Evolutionary conservation across 2,797 vertebrate genomes (phyloP).

Genomic region (Catamblyrhynchus diadema): DNA sequence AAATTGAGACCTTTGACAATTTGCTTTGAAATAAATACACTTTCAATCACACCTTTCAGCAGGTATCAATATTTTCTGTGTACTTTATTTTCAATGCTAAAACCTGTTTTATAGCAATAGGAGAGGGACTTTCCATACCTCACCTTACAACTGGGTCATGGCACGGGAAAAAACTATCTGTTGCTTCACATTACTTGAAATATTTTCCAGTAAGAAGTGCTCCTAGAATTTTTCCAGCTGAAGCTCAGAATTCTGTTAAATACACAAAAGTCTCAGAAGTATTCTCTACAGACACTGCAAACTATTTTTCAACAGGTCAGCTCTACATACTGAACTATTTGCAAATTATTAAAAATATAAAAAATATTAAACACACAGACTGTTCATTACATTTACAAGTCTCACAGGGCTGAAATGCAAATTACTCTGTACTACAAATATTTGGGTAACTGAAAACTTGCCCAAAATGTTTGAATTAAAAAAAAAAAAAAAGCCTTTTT

Average conservation of each 20-base stretch:
- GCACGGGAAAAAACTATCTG: background rate
- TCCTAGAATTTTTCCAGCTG: conserved; percentile 12
- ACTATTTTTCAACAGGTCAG: conserved; percentile 28
- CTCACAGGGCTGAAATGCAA: conserved; percentile 55
- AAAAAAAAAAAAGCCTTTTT: background rate
- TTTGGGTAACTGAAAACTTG: conserved; percentile 39
- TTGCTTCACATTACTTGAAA: conserved; percentile 34
- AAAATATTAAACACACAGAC: conserved; percentile 47
- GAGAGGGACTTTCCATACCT: background rate
- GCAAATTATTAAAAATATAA: conserved; percentile 50
- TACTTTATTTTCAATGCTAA: background rate
- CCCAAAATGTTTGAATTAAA: background rate
- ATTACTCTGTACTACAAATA: conserved; percentile 47
- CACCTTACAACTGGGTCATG: conserved; percentile 5
- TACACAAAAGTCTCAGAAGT: conserved; percentile 1
- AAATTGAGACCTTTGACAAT: background rate
- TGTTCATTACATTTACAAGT: conserved; percentile 52
- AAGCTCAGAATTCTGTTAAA: conserved; percentile 29
- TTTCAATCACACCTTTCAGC: background rate
- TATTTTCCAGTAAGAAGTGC: conserved; percentile 23
- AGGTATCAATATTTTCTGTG: background rate
- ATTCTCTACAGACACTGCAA: conserved; percentile 5
- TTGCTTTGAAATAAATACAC: background rate
- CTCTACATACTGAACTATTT: conserved; percentile 21
- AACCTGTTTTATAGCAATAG: background rate